Percentiles rank a stretch among this genome's conserved stretches.
Evolutionary conservation across 2,888 invertebrate species (phyloP).

Genomic region (Julus scandinavius): DNA sequence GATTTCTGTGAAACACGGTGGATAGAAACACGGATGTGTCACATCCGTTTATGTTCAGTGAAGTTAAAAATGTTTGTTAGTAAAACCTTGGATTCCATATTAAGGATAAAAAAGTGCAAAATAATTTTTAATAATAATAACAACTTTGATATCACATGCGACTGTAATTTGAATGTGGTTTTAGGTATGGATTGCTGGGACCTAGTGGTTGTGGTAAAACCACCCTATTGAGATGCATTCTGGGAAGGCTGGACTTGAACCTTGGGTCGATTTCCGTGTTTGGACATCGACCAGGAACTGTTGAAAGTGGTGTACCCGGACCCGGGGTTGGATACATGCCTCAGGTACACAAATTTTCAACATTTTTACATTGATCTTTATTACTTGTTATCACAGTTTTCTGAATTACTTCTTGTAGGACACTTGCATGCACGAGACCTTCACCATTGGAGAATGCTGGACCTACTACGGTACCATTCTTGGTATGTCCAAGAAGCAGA

Average conservation of each 20-base stretch:
- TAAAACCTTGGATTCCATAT: too few species aligned
- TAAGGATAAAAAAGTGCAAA: too few species aligned
- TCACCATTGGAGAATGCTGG: not conserved
- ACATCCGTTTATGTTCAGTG: too few species aligned
- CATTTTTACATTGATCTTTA: too few species aligned
- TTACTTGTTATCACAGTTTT: too few species aligned
- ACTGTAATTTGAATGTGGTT: not conserved
- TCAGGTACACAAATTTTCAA: slow-evolving; percentile 70
- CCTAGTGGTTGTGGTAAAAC: slow-evolving; percentile 68
- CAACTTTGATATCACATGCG: too few species aligned
- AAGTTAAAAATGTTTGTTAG: too few species aligned
- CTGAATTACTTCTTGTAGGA: not conserved
- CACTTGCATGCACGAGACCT: not conserved
- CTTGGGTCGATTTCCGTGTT: slow-evolving; percentile 89
- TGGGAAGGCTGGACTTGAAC: slow-evolving; percentile 86
- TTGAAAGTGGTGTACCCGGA: slow-evolving; percentile 84
- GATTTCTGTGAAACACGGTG: too few species aligned
- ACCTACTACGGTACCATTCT: not conserved
- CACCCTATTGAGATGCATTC: slow-evolving; percentile 89
- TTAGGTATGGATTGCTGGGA: slow-evolving; percentile 22
- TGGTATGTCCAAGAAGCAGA: not conserved
- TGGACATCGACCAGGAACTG: slow-evolving; percentile 88
- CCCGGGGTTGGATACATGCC: slow-evolving; percentile 97
- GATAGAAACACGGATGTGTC: too few species aligned
- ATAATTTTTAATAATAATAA: too few species aligned